phyloP scores from a whole-genome alignment of 2,888 invertebrate genomes.

The Pristionchus exspectatus region DNA sequence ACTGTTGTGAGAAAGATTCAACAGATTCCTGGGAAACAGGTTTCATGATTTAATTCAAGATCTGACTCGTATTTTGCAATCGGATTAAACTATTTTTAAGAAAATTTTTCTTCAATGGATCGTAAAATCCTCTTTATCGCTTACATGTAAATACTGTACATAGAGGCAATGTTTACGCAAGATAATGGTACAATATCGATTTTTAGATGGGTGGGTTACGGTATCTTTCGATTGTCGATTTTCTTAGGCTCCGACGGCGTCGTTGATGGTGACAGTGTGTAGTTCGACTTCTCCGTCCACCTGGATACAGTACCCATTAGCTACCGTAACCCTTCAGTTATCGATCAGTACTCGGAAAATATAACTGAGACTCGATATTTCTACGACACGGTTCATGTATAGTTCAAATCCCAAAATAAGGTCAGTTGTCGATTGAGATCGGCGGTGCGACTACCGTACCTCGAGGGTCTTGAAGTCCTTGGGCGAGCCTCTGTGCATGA shows the following conservation, averaged over 20 bases:
- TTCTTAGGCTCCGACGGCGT: constrained; percentile 68
- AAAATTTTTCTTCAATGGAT: not conserved
- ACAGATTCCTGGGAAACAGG: too few species aligned
- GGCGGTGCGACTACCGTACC: constrained; percentile 36
- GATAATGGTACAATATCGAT: not conserved
- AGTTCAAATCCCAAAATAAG: not conserved
- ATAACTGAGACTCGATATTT: not conserved
- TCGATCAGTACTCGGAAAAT: not conserved
- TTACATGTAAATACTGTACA: not conserved
- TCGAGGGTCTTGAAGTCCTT: constrained; percentile 75
- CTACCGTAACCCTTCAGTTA: not conserved
- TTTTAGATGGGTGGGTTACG: not conserved
- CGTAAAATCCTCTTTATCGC: not conserved
- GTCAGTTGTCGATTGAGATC: not conserved
- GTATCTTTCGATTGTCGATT: constrained; percentile 5
- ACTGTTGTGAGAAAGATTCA: too few species aligned
- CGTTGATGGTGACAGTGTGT: constrained; percentile 77
- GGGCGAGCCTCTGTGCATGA: constrained; percentile 75
- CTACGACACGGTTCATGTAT: not conserved
- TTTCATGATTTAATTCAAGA: too few species aligned
- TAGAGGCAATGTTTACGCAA: not conserved
- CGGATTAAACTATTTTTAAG: too few species aligned
- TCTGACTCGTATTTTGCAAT: too few species aligned
- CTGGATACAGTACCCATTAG: not conserved
- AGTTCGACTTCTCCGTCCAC: constrained; percentile 71